Percentiles rank a stretch among this genome's conserved stretches.
Evolutionary conservation across 2,113 vertebrate species (phyloP).

Genomic region (Mastomys coucha): DNA sequence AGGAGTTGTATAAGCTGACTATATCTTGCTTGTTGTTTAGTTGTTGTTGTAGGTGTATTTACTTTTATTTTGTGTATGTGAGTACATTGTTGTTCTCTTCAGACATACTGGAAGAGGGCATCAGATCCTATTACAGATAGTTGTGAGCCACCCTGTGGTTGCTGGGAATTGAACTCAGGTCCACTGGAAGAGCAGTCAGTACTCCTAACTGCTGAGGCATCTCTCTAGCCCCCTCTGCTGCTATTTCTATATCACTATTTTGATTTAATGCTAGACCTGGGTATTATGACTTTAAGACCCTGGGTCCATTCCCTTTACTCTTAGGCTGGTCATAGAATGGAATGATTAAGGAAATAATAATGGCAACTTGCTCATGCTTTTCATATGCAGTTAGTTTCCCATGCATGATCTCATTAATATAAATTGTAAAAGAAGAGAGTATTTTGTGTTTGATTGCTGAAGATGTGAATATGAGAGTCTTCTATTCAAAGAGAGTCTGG

Average conservation of each 20-base stretch:
- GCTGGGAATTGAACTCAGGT: no score
- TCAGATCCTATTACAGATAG: no score
- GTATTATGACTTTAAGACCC: neutral
- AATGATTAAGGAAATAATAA: neutral
- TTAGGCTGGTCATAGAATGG: neutral
- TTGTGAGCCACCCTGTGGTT: no score
- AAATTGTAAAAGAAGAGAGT: conserved; percentile 17
- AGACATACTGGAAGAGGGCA: no score
- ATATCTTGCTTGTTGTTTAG: neutral
- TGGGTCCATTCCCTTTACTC: neutral
- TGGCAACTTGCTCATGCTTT: neutral
- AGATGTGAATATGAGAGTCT: conserved; percentile 9
- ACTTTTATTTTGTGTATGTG: no score
- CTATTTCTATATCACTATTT: neutral
- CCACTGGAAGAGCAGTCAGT: no score
- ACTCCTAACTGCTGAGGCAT: no score
- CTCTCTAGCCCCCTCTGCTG: neutral
- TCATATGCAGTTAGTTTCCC: conserved; percentile 28
- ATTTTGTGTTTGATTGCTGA: neutral
- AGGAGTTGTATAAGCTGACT: neutral
- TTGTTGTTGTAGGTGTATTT: neutral
- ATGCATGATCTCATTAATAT: neutral
- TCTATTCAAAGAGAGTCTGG: conserved; percentile 27
- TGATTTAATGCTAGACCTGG: neutral
- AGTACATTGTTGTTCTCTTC: no score